Percentiles rank a stretch among this genome's conserved stretches.
Conservation (phyloP, 2,113 vertebrate genomes). For the Pachycephala philippinensis region DNA sequence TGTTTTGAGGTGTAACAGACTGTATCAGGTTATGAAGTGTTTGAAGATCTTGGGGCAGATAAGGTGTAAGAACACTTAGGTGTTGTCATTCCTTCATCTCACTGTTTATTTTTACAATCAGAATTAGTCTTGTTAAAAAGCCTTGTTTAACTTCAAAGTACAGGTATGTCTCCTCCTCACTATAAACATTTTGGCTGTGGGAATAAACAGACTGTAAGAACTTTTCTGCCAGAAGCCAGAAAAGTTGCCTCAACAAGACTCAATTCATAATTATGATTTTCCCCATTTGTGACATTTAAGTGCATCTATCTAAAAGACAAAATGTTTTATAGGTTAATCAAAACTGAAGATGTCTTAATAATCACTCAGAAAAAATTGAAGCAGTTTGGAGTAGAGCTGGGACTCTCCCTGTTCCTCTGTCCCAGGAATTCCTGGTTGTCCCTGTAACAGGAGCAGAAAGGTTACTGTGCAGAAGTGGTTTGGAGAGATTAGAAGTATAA, state of each 20-base stretch:
- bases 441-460: background rate
- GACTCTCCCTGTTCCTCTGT: background rate
- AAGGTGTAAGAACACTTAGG: background rate
- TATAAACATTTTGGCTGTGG: background rate
- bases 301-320: background rate
- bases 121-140: background rate
- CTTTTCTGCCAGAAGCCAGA: background rate
- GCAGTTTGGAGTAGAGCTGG: background rate
- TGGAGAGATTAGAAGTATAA: background rate
- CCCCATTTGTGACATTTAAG: background rate
- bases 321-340: background rate
- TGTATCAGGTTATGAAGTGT: background rate
- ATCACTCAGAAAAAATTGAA: background rate
- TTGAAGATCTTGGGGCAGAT: background rate
- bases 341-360: background rate
- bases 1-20: background rate
- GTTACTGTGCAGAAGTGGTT: background rate
- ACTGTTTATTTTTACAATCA: background rate
- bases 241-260: background rate
- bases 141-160: background rate
- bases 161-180: background rate
- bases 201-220: background rate
- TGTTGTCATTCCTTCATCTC: background rate
- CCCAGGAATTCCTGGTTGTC: background rate
- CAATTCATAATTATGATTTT: background rate